These are phyloP conservation scores for Aphaenogaster rudis DNA, from an alignment of 1,140 invertebrate genomes.

Conservation along the genomic window DNA sequence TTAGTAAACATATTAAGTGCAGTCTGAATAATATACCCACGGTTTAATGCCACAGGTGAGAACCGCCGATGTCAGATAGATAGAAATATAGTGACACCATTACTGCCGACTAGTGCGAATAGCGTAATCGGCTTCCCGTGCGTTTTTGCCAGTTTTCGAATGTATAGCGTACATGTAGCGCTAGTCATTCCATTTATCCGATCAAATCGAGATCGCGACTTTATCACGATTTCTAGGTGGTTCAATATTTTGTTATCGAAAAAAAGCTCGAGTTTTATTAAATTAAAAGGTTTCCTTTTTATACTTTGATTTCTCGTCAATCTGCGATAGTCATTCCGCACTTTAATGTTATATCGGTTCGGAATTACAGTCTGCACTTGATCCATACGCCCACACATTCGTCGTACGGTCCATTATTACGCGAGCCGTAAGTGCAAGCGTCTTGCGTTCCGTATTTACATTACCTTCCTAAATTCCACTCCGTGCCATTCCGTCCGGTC, in stretches of 20 bases:
- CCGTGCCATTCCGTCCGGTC: slow-evolving; percentile 19
- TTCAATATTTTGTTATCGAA: slow-evolving; percentile 24
- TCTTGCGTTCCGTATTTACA: slow-evolving; percentile 13
- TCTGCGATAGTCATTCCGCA: not conserved
- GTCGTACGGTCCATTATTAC: slow-evolving; percentile 13
- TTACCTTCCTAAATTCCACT: slow-evolving; percentile 30
- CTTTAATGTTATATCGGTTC: not conserved
- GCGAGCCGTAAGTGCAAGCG: not conserved
- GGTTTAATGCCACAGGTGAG: slow-evolving; percentile 75
- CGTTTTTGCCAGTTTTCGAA: slow-evolving; percentile 16
- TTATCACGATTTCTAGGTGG: not conserved
- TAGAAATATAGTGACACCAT: slow-evolving; percentile 20
- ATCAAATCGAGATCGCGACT: slow-evolving; percentile 32
- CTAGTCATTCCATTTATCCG: not conserved
- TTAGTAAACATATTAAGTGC: slow-evolving; percentile 82
- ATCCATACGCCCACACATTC: not conserved
- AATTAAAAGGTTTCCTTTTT: not conserved
- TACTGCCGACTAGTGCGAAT: not conserved
- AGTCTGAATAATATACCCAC: slow-evolving; percentile 81
- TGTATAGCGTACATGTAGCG: not conserved
- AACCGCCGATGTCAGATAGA: slow-evolving; percentile 60
- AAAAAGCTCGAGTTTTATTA: not conserved
- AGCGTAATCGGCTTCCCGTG: slow-evolving; percentile 34
- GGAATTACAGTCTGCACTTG: not conserved
- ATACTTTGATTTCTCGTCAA: not conserved